Conservation (phyloP, 2,888 invertebrate species). For the Calliphora vomitoria region DNA sequence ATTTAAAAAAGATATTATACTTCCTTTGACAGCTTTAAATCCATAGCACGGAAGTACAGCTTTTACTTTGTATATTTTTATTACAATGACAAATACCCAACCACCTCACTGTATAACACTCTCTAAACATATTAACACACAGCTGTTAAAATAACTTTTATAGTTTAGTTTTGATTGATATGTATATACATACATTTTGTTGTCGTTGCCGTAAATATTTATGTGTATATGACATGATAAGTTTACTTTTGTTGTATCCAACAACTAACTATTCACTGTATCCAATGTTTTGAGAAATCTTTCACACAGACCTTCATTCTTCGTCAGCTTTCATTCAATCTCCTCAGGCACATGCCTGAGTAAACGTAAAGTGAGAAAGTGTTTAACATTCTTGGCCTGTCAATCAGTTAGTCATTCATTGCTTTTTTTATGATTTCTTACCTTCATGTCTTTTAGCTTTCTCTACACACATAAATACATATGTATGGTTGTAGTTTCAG, state of each 20-base stretch:
- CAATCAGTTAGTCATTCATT: slow-evolving; percentile 54
- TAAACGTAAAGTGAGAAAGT: background rate
- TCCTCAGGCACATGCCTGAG: background rate
- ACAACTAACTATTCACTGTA: background rate
- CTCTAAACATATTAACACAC: background rate
- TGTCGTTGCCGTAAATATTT: slow-evolving; percentile 14
- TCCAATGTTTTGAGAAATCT: background rate
- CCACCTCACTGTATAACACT: no score
- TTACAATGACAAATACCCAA: no score
- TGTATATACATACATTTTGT: slow-evolving; percentile 11
- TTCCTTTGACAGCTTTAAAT: no score
- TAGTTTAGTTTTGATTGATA: slow-evolving; percentile 40
- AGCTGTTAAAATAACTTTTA: slow-evolving; percentile 4
- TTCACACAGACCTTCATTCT: background rate
- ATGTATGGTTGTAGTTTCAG: background rate
- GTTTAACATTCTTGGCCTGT: slow-evolving; percentile 41
- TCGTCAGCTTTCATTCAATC: background rate
- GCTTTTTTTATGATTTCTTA: slow-evolving; percentile 8
- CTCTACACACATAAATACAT: background rate
- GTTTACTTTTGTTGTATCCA: background rate
- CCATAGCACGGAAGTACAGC: no score
- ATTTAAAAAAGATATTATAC: no score
- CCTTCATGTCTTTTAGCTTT: background rate
- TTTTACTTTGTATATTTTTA: no score
- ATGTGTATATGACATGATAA: slow-evolving; percentile 18